These are phyloP conservation scores for Orthosia gracilis DNA, from an alignment of 2,888 invertebrate species.

Conservation along the genomic window DNA sequence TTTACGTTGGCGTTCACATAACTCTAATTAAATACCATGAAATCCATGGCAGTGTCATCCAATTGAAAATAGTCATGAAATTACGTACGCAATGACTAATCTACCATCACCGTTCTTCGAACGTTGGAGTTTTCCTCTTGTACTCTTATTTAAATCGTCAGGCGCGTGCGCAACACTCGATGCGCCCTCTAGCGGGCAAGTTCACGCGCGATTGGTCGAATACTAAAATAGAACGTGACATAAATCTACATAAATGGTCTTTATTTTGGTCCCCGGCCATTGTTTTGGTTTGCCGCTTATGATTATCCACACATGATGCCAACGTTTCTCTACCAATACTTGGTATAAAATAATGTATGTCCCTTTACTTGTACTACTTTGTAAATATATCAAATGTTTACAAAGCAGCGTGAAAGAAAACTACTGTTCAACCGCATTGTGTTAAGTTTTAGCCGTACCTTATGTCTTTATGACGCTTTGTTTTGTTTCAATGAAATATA, in stretches of 20 bases:
- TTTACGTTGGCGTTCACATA: slow-evolving; percentile 28
- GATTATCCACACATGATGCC: slow-evolving; percentile 60
- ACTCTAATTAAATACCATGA: slow-evolving; percentile 45
- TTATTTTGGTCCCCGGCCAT: slow-evolving; percentile 81
- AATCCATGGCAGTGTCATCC: slow-evolving; percentile 55
- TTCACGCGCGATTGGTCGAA: slow-evolving; percentile 81
- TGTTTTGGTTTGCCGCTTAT: slow-evolving; percentile 72
- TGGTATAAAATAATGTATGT: slow-evolving; percentile 47
- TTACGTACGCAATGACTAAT: slow-evolving; percentile 67
- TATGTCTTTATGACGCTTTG: slow-evolving; percentile 34
- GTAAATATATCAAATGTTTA: slow-evolving; percentile 50
- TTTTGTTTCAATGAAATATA: slow-evolving; percentile 34
- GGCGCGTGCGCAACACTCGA: slow-evolving; percentile 71
- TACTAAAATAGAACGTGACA: slow-evolving; percentile 88
- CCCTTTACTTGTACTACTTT: slow-evolving; percentile 35
- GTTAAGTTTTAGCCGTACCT: slow-evolving; percentile 30
- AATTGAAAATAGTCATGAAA: slow-evolving; percentile 62
- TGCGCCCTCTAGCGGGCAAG: slow-evolving; percentile 80
- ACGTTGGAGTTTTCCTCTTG: slow-evolving; percentile 72
- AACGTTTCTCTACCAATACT: slow-evolving; percentile 55
- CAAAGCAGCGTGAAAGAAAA: slow-evolving; percentile 58
- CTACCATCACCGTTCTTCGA: slow-evolving; percentile 64
- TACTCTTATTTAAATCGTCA: slow-evolving; percentile 63
- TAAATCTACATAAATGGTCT: slow-evolving; percentile 88
- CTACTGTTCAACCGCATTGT: slow-evolving; percentile 51